phyloP scores from a whole-genome alignment of 1,140 invertebrate species.

The Drosophila ficusphila region DNA sequence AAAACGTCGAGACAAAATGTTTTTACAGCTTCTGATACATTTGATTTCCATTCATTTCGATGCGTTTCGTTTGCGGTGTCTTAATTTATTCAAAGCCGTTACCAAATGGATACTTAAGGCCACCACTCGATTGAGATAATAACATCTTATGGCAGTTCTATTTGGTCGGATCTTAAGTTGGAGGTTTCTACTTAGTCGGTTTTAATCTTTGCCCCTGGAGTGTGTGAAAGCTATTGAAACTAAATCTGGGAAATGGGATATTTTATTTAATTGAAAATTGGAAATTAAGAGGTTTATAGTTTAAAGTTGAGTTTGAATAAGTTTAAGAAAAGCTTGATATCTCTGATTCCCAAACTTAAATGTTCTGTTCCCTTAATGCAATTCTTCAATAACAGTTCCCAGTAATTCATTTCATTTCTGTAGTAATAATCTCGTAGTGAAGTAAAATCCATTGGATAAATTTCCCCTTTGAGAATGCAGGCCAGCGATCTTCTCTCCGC shows the following conservation, averaged over 20 bases:
- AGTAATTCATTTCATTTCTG: too few relatives aligned
- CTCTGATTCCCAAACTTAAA: too few relatives aligned
- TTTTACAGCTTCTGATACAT: constrained; percentile 64
- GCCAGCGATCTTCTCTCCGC: background rate
- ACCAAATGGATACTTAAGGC: constrained; percentile 62
- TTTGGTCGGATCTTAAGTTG: constrained; percentile 1
- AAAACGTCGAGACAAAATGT: constrained; percentile 62
- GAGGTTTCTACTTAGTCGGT: constrained; percentile 26
- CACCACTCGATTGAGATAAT: constrained; percentile 41
- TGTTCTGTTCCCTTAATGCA: too few relatives aligned
- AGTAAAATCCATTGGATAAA: background rate
- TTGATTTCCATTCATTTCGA: constrained; percentile 41
- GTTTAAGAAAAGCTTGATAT: too few relatives aligned
- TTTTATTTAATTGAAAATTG: background rate
- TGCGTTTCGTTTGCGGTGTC: constrained; percentile 27
- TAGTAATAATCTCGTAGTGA: too few relatives aligned
- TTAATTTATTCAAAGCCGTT: constrained; percentile 73
- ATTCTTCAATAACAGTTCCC: too few relatives aligned
- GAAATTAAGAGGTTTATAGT: background rate
- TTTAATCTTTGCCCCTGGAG: constrained; percentile 40
- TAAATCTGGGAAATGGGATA: background rate
- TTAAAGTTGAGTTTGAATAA: background rate
- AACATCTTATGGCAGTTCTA: constrained; percentile 36
- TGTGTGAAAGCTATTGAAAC: constrained; percentile 75
- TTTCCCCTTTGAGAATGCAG: background rate